Percentiles rank a stretch among this genome's conserved stretches.
Conservation (phyloP, 2,888 invertebrate genomes). For the Alcis repandata region DNA sequence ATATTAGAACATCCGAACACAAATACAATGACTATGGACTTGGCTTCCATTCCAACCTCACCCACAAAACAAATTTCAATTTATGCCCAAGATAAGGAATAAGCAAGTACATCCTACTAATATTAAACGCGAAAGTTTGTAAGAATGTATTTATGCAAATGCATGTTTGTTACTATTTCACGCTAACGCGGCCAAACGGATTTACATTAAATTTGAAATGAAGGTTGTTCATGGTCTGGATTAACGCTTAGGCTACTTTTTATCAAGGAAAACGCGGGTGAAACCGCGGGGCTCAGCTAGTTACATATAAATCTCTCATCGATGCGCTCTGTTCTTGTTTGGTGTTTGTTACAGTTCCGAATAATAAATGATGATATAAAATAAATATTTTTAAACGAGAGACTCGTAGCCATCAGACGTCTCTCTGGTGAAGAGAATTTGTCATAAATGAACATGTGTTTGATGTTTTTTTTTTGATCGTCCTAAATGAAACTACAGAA, state of each 20-base stretch:
- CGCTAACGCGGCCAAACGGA: too few relatives aligned
- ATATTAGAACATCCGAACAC: too few relatives aligned
- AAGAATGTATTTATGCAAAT: too few relatives aligned
- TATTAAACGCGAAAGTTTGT: too few relatives aligned
- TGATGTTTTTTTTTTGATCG: not conserved
- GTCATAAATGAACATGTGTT: not conserved
- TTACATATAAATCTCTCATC: slow-evolving; percentile 55
- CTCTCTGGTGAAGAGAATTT: slow-evolving; percentile 6
- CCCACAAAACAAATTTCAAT: not conserved
- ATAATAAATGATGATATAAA: slow-evolving; percentile 27
- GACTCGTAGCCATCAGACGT: slow-evolving; percentile 52
- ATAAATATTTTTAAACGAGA: slow-evolving; percentile 53
- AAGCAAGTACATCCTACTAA: too few relatives aligned
- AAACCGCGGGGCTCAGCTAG: slow-evolving; percentile 36
- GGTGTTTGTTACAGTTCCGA: slow-evolving; percentile 41
- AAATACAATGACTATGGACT: too few relatives aligned
- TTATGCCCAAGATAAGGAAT: slow-evolving; percentile 10
- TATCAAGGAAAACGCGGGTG: too few relatives aligned
- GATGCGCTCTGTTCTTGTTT: slow-evolving; percentile 46
- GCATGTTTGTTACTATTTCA: too few relatives aligned
- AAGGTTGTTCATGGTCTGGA: too few relatives aligned
- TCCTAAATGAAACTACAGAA: too few relatives aligned
- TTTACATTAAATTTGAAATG: too few relatives aligned
- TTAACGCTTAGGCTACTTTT: too few relatives aligned
- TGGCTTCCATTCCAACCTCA: not conserved